A percentile compares a stretch with the other conserved stretches of the same genome.
Conservation (phyloP, 2,888 invertebrate genomes). For the Vesta saturnalis region DNA sequence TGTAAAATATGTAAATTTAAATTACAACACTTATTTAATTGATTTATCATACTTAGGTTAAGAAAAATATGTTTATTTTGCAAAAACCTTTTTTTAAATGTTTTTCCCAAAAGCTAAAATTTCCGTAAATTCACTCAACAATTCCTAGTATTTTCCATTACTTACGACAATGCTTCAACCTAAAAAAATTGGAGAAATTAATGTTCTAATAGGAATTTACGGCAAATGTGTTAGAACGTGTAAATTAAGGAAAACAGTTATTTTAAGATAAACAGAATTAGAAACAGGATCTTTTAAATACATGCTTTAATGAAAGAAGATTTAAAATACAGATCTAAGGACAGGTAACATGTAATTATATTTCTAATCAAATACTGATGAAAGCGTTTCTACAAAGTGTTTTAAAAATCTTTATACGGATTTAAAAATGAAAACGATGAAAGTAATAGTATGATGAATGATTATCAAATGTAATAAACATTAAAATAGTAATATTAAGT, state of each 20-base stretch:
- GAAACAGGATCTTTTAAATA: not conserved
- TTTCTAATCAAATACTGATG: conserved; percentile 14
- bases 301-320: conserved; percentile 14
- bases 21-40: too few relatives aligned
- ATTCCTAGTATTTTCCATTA: too few relatives aligned
- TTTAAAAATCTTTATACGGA: not conserved
- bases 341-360: conserved; percentile 15
- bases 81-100: too few relatives aligned
- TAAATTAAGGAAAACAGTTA: not conserved
- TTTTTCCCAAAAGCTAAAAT: too few relatives aligned
- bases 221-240: too few relatives aligned
- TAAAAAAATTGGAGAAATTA: too few relatives aligned
- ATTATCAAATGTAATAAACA: not conserved
- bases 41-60: too few relatives aligned
- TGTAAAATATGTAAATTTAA: too few relatives aligned
- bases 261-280: not conserved
- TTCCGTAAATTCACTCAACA: too few relatives aligned
- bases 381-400: conserved; percentile 2
- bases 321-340: conserved; percentile 10
- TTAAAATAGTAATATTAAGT: not conserved
- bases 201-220: too few relatives aligned
- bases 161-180: too few relatives aligned
- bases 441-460: conserved; percentile 1
- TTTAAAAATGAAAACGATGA: not conserved
- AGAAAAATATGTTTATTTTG: too few relatives aligned